These are phyloP conservation scores for Dolichotis patagonum DNA, from an alignment of 2,113 vertebrate species.

Conservation along the genomic window DNA sequence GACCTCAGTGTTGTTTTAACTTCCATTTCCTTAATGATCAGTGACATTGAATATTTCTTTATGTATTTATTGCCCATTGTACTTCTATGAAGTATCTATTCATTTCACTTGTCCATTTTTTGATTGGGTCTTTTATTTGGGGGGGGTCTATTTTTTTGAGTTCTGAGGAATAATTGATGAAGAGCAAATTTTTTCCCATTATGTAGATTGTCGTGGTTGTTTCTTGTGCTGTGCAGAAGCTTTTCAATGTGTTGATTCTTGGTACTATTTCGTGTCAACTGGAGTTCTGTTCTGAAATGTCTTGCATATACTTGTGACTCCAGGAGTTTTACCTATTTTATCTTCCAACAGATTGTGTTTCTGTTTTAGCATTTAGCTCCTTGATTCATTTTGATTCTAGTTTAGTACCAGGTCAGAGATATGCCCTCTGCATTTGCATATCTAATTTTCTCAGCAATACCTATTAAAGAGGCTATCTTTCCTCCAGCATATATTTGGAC, in stretches of 20 bases:
- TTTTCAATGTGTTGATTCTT: neutral
- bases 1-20: neutral
- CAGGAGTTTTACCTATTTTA: neutral
- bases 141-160: neutral
- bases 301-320: neutral
- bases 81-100: neutral
- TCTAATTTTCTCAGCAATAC: neutral
- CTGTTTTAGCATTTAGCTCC: neutral
- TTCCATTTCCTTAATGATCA: neutral
- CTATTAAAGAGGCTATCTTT: neutral
- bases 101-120: neutral
- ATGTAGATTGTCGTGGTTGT: neutral
- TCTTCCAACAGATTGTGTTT: neutral
- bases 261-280: neutral
- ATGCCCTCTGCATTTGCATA: neutral
- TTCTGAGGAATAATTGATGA: neutral
- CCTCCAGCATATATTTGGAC: neutral
- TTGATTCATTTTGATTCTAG: neutral
- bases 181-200: neutral
- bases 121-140: neutral
- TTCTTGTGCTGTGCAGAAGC: neutral
- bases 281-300: neutral
- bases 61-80: neutral
- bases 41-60: neutral
- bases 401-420: neutral